Evolutionary conservation across 2,888 invertebrate genomes (phyloP), one percentile per base, ranked within the genome.

Genomic region (Agonopterix subpropinquella): DNA sequence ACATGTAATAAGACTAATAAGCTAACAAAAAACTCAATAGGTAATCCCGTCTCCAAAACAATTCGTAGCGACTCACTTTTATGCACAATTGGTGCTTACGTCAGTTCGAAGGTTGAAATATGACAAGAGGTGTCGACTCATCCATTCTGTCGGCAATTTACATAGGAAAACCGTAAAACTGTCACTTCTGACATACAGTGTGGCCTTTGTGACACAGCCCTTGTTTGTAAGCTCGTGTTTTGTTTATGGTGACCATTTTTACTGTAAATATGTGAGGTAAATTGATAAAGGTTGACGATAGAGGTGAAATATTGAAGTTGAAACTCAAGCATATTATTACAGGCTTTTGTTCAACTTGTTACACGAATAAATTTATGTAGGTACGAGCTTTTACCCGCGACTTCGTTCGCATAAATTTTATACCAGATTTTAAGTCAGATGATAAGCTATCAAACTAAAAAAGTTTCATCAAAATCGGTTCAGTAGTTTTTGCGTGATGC

Each of bases 151-250:
- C 49, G 51, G 53, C 53, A 53, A 80, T 84, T 84, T 79, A 66
- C 82, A 83, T 84, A 66, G 58, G 57, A 66, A 67, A 57, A 58
- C 62, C 73, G 67, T 84, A 79, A 80, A 79, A 52, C 58, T 76
- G 77, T 74, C 75, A 59, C 47, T 41, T 52, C 56, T 76, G 76
- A 73, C 77, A 70, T 73, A 70, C 58, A 52, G 57, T 48, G 41
- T 43, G 41, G 47, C 52, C 56, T 60, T 51, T 49, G 58, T 57
- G 58, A 28, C 55, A 58, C 48, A 52, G 28, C 52, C 53, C 47
- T 49, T 43, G 47, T 43, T 47, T 43, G 43, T 37, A 39, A 39
- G 10, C 28, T 28, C 39, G n/a, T 39, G 39, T 39, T 39, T 39
- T 39, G 39, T 39, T 39, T 39, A 39, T 39, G 10, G n/a, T 39